Conservation (phyloP, 2,113 vertebrate species). For the Platycercus adscitus region DNA sequence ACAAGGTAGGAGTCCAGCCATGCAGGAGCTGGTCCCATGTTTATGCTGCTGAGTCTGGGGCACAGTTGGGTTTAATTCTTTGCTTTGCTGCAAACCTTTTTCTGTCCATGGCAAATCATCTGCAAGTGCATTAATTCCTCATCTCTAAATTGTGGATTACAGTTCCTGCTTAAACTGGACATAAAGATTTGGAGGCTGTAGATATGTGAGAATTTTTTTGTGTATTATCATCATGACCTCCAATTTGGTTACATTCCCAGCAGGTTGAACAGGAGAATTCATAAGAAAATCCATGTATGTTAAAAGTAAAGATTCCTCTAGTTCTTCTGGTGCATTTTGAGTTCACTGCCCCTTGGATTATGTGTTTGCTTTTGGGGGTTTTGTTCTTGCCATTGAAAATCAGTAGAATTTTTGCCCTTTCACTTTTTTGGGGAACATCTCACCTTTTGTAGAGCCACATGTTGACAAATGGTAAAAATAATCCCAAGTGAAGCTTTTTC, state of each 20-base stretch:
- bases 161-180: neutral
- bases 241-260: neutral
- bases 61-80: neutral
- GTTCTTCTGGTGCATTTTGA: neutral
- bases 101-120: neutral
- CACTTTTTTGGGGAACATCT: neutral
- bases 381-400: neutral
- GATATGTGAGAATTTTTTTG: neutral
- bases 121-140: neutral
- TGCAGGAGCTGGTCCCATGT: fast-evolving
- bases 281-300: neutral
- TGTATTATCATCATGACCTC: fast-evolving
- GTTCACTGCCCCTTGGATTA: neutral
- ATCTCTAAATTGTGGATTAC: neutral
- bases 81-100: neutral
- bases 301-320: neutral
- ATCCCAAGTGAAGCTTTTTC: neutral
- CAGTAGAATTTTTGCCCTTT: neutral
- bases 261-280: neutral
- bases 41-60: neutral
- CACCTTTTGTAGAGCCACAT: neutral
- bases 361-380: neutral
- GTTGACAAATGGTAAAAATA: neutral
- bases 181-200: neutral
- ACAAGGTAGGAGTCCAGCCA: constrained; percentile 74